Percentiles rank a stretch among this genome's conserved stretches.
These are phyloP conservation scores for Itoplectis maculator DNA, from an alignment of 2,888 invertebrate species.

Conservation along the genomic window DNA sequence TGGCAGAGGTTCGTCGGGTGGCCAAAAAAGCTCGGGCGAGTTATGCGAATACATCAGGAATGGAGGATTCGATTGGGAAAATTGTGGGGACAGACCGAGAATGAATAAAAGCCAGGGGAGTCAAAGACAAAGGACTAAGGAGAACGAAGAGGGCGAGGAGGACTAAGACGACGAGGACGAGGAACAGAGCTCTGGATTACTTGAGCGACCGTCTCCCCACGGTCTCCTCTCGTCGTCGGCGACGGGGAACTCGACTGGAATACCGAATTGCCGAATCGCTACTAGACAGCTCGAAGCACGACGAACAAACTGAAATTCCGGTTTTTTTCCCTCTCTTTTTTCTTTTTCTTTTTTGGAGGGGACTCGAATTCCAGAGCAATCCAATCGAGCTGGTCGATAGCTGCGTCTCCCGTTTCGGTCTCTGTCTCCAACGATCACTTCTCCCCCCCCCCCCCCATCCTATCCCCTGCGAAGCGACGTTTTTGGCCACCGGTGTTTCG, in stretches of 20 bases:
- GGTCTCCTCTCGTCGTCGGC: neutral
- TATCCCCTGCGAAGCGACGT: no score
- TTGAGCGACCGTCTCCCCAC: constrained; percentile 21
- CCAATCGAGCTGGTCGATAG: constrained; percentile 3
- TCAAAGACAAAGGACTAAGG: constrained; percentile 3
- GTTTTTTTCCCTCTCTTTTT: neutral
- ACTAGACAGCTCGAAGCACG: constrained; percentile 26
- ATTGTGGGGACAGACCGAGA: neutral
- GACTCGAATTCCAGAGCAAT: neutral
- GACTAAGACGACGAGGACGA: neutral
- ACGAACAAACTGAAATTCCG: constrained; percentile 19
- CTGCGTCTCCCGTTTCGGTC: neutral
- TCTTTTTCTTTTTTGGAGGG: neutral
- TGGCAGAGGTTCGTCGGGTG: constrained; percentile 19
- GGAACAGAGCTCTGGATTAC: constrained; percentile 20
- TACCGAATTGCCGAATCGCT: constrained; percentile 30
- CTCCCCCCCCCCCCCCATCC: no score
- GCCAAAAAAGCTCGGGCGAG: neutral
- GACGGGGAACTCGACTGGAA: constrained; percentile 20
- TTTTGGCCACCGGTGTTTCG: constrained; percentile 32
- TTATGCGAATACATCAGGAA: constrained; percentile 23
- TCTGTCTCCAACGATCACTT: constrained; percentile 5
- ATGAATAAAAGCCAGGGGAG: neutral
- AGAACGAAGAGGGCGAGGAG: neutral
- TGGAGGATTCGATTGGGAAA: neutral